Conservation (phyloP, 2,113 vertebrate species). For the Uropsilus gracilis region DNA sequence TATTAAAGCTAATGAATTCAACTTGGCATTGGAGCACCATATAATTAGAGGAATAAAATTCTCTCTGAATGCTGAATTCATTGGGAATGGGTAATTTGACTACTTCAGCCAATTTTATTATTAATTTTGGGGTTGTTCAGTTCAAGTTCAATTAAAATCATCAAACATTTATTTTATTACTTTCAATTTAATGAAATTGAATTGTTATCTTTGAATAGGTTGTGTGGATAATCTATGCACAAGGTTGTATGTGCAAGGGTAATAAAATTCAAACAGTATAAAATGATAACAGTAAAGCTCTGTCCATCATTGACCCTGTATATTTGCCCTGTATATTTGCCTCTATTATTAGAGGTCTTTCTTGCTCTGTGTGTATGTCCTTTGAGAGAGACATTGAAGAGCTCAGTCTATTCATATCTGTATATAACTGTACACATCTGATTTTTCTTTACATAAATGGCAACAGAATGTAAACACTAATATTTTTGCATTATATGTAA, state of each 20-base stretch:
- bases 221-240: conserved; percentile 59
- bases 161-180: conserved; percentile 79
- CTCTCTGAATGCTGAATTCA: conserved; percentile 49
- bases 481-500: conserved; percentile 26
- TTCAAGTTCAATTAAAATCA: conserved; percentile 78
- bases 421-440: background rate
- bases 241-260: conserved; percentile 20
- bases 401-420: background rate
- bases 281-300: conserved; percentile 24
- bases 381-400: background rate
- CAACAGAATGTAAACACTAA: background rate
- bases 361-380: background rate
- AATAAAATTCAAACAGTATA: conserved; percentile 59
- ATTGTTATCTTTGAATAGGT: conserved; percentile 65
- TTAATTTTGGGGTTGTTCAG: conserved; percentile 74
- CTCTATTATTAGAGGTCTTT: background rate
- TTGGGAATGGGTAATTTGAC: conserved; percentile 62
- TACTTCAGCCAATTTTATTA: conserved; percentile 63
- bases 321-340: background rate
- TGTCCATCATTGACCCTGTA: background rate
- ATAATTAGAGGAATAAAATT: conserved; percentile 79
- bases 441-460: conserved; percentile 44
- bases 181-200: conserved; percentile 60
- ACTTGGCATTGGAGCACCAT: conserved; percentile 59
- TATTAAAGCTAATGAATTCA: conserved; percentile 74